Base-by-base conservation (phyloP, 2,888 invertebrate species). In the Anarsia innoxiella region DNA sequence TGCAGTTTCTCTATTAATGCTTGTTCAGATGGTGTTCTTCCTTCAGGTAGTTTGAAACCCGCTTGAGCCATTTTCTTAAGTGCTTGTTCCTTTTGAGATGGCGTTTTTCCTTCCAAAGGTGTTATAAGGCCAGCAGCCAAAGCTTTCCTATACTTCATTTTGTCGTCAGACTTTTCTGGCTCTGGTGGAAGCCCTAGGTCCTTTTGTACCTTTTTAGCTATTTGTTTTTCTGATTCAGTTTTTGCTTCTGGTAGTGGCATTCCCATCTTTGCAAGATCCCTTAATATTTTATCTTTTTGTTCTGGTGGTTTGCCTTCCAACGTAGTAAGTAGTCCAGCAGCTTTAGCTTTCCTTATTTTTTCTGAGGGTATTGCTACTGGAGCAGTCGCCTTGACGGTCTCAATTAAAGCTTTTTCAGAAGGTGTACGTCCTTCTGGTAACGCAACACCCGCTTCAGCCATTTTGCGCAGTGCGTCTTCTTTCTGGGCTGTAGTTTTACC, bases 1-100 rank as follows among this genome's bases (percentile, higher is more conserved):
- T 53, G n/a, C n/a, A 44, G 62, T 2, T 65, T 30, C 40, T 45
- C 16, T 4, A 31, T 31, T 11, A 31, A 31, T 5, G 37, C 36
- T 0, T 61, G 66, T 48, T 69, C 70, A 13, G 70, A 69, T 10
- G 47, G 8, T 0, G 68, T 62, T 39, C 45, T 55, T 3, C 31
- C 56, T 42, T 56, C 59, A 2, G 59, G 56, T 28, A 69, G 40
- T 2, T 66, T 68, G 6, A 70, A 37, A 2, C 66, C 68, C 31
- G 65, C 55, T 28, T 53, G 52, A 28, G 40, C 29, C 27, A 27
- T 15, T 15, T 12, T 4, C 12, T 11, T 15, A 1, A 27, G 23
- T 32, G 41, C 38, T 26, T 50, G 49, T 31, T 40, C 33, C 28
- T 35, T 48, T 34, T 40, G 23, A 23, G 35, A 26, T 1, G 40